A percentile compares a stretch with the other conserved stretches of the same genome.
Conservation (phyloP, 2,888 invertebrate species). For the Diaperis boleti region DNA sequence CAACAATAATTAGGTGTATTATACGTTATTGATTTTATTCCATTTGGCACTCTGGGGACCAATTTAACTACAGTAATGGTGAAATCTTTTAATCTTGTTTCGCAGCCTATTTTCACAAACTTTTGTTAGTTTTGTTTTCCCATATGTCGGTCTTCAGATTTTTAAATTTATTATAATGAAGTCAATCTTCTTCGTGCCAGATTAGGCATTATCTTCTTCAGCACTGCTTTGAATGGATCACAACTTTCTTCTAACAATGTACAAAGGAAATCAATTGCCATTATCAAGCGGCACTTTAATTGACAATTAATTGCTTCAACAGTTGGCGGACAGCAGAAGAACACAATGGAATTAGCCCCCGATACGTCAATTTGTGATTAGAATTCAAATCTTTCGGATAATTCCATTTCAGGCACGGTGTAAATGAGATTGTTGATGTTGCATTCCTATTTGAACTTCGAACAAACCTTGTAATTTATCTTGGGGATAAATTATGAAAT, state of each 20-base stretch:
- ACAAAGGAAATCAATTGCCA: constrained; percentile 11
- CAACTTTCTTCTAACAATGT: constrained; percentile 11
- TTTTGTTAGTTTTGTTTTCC: neutral
- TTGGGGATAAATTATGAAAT: constrained; percentile 28
- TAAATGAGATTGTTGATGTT: constrained; percentile 10
- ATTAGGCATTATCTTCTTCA: neutral
- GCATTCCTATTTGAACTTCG: constrained; percentile 13
- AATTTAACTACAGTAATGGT: constrained; percentile 1
- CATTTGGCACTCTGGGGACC: constrained; percentile 2
- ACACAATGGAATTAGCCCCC: constrained; percentile 8
- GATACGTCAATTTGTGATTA: constrained; percentile 9
- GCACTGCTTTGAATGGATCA: neutral
- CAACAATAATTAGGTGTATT: constrained; percentile 13
- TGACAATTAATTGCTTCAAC: constrained; percentile 8
- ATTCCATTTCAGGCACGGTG: constrained; percentile 11
- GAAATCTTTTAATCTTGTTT: constrained; percentile 7
- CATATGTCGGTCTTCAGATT: neutral
- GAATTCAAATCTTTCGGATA: constrained; percentile 17
- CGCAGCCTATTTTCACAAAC: neutral
- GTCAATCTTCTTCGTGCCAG: neutral
- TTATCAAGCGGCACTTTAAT: constrained; percentile 10
- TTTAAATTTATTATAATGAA: neutral
- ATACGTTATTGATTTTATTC: constrained; percentile 13
- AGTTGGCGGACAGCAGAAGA: neutral
- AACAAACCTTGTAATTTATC: constrained; percentile 31